Percentiles rank a stretch among this genome's conserved stretches.
phyloP scores from a whole-genome alignment of 2,113 vertebrate genomes.

The Willisornis vidua region DNA sequence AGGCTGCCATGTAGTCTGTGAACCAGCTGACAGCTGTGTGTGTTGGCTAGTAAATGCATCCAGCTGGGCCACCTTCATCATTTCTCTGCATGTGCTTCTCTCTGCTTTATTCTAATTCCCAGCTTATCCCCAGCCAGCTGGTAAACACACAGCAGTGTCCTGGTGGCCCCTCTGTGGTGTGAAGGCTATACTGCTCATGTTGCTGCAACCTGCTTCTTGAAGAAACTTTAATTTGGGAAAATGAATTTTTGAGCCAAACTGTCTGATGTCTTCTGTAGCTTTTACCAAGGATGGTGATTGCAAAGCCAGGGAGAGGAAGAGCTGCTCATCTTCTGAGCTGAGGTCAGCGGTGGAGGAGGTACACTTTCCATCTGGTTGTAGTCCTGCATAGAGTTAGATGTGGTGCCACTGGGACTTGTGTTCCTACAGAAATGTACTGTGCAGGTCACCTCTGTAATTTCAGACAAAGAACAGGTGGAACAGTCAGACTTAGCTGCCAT shows the following conservation, averaged over 20 bases:
- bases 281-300: neutral
- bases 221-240: neutral
- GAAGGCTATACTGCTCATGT: accelerated
- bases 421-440: neutral
- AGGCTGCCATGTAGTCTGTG: neutral
- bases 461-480: neutral
- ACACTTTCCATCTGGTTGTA: neutral
- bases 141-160: neutral
- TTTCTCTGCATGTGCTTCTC: neutral
- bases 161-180: neutral
- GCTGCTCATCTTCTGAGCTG: neutral
- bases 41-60: neutral
- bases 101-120: neutral
- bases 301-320: neutral
- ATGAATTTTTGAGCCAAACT: neutral
- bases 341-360: neutral
- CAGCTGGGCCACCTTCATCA: neutral
- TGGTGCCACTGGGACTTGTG: neutral
- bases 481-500: neutral
- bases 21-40: neutral
- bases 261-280: neutral
- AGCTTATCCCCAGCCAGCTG: neutral
- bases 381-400: neutral
- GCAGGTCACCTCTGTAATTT: neutral
- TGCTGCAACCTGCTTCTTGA: neutral